Evolutionary conservation across 2,888 invertebrate genomes (phyloP), one percentile per base, ranked within the genome.

Genomic region (Mesopsocus fuscifrons): DNA sequence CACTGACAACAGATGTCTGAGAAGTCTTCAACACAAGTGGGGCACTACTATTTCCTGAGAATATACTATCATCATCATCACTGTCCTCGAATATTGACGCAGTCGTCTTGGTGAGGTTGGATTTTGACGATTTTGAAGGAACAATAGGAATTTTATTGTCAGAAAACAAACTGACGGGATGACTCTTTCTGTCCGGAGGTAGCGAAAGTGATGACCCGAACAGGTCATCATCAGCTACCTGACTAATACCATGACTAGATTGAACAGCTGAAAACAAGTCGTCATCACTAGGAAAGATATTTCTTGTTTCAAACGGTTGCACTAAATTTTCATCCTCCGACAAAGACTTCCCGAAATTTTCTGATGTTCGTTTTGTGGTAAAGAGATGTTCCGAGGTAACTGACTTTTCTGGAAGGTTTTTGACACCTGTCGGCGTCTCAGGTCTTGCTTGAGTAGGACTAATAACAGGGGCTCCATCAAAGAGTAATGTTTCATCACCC

Each of bases 31-130:
- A 16, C 9, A 6, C 30, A 30, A 30, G 33, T 16, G 9, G 6
- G 5, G 4, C 16, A 33, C 41, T 52, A 47, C 5, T 11, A 6
- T 16, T 23, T 2, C 21, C 30, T 50, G 65, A 65, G 15, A 66
- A 48, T 47, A 62, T 60, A 48, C 60, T 60, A 48, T 59, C 62
- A 48, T 55, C 57, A 43, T 61, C 58, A 23, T 51, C 50, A 33
- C 60, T 63, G 50, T 64, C 65, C 41, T 59, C 60, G 34, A 66
- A 66, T 22, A 65, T 50, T 9, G 60, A 56, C 20, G 49, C 50
- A 47, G 58, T 59, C 3, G 55, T 54, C 20, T 53, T 53, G 15
- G 50, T 50, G 40, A 49, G 31, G 41, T 46, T 15, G 43, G 42
- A 31, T 42, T 45, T 42, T n/a, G n/a, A n/a, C n/a, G n/a, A n/a